Percentiles rank a stretch among this genome's conserved stretches.
These are phyloP conservation scores for Mungos mungo DNA, from an alignment of 2,113 vertebrate genomes.

Conservation along the genomic window DNA sequence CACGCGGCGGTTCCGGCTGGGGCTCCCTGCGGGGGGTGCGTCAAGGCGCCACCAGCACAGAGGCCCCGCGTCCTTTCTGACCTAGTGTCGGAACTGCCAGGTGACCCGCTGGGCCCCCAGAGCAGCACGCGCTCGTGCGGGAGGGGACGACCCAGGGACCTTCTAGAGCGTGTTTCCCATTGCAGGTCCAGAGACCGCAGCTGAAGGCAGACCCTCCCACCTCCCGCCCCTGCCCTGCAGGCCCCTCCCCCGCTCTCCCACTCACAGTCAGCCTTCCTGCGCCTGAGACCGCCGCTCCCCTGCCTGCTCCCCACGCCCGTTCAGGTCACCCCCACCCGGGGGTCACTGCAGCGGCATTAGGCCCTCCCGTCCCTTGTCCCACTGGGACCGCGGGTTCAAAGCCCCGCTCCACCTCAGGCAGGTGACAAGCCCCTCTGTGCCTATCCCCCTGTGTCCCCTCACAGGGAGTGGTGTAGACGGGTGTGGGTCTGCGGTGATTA, in stretches of 20 bases:
- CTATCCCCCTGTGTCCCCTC: neutral
- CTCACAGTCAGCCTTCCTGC: neutral
- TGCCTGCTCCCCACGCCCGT: neutral
- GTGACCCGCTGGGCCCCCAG: neutral
- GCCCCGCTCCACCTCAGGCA: neutral
- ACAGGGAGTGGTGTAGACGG: neutral
- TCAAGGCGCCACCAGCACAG: neutral
- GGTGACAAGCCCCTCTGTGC: neutral
- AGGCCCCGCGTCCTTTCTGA: neutral
- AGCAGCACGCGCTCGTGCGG: fast-evolving
- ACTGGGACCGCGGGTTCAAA: neutral
- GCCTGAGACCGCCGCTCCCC: neutral
- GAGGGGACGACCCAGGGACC: neutral
- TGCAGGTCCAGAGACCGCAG: neutral
- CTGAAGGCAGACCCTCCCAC: neutral
- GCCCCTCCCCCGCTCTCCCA: neutral
- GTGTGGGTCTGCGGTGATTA: neutral
- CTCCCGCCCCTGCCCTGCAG: too few species aligned
- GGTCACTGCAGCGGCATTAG: neutral
- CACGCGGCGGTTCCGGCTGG: neutral
- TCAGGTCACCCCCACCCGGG: neutral
- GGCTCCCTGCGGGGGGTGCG: neutral
- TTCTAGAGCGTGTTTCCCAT: neutral
- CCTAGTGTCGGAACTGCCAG: neutral
- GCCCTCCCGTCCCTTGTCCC: neutral